phyloP scores from a whole-genome alignment of 1,140 invertebrate species.

The Brachionus rubens region DNA sequence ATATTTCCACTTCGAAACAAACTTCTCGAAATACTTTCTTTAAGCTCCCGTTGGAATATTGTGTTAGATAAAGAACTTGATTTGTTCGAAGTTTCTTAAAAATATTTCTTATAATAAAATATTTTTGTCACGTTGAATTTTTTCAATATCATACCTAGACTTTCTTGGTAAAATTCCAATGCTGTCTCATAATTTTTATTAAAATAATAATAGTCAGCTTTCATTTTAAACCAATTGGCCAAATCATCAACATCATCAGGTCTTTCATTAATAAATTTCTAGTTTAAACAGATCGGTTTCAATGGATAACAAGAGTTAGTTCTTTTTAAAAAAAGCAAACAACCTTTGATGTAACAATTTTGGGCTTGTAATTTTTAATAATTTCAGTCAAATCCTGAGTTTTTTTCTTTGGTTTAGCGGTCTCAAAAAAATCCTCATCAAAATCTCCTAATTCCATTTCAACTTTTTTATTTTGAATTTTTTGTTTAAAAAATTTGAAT shows the following conservation, averaged over 20 bases:
- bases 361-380: constrained; percentile 14
- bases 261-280: constrained; percentile 28
- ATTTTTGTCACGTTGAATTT: constrained; percentile 13
- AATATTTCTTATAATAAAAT: neutral
- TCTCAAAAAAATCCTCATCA: constrained; percentile 42
- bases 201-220: constrained; percentile 26
- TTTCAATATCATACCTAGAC: constrained; percentile 5
- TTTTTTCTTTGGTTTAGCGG: constrained; percentile 23
- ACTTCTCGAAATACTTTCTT: constrained; percentile 9
- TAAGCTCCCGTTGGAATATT: constrained; percentile 25
- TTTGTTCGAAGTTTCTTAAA: neutral
- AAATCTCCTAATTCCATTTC: constrained; percentile 32
- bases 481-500: neutral
- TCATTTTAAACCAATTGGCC: constrained; percentile 41
- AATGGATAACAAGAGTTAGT: too few relatives aligned
- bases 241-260: constrained; percentile 24
- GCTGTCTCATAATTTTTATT: neutral
- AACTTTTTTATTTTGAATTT: neutral
- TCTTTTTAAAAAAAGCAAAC: too few relatives aligned
- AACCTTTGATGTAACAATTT: constrained; percentile 16
- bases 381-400: neutral
- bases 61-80: neutral
- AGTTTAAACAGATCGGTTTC: too few relatives aligned
- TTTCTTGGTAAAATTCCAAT: constrained; percentile 1
- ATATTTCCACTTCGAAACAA: neutral